These are phyloP conservation scores for Cosmorhoe ocellata DNA, from an alignment of 2,888 invertebrate genomes.

Conservation along the genomic window DNA sequence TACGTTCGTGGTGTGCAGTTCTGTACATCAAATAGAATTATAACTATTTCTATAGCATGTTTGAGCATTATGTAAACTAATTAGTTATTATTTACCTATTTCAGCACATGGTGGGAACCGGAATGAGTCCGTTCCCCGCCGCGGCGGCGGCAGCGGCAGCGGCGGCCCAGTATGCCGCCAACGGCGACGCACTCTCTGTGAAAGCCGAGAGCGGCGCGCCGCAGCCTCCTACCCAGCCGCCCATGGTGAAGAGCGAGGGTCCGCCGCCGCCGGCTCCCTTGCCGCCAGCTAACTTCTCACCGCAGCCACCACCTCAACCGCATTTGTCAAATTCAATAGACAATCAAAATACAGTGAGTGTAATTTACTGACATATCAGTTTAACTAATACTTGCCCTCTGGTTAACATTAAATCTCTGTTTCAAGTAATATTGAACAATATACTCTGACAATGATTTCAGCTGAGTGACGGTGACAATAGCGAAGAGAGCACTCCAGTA, in stretches of 20 bases:
- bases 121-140: conserved; percentile 88
- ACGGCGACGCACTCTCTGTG: conserved; percentile 79
- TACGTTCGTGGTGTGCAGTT: conserved; percentile 18
- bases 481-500: conserved; percentile 79
- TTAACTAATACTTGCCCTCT: neutral
- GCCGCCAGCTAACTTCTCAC: conserved; percentile 74
- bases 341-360: conserved; percentile 80
- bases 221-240: conserved; percentile 64
- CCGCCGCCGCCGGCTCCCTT: conserved; percentile 73
- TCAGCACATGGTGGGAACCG: conserved; percentile 98
- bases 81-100: conserved; percentile 49
- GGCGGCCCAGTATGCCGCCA: conserved; percentile 82
- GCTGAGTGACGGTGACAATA: conserved; percentile 78
- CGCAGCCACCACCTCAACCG: conserved; percentile 67
- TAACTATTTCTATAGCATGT: no score
- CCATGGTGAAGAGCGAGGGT: conserved; percentile 80
- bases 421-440: no score
- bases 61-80: no score
- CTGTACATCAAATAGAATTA: no score
- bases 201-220: conserved; percentile 72
- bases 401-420: neutral
- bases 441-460: conserved; percentile 32
- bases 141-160: conserved; percentile 85
- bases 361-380: neutral
- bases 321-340: conserved; percentile 82